A percentile compares a stretch with the other conserved stretches of the same genome.
phyloP scores from a whole-genome alignment of 1,140 invertebrate genomes.

The Oncopodura yosiiana region DNA sequence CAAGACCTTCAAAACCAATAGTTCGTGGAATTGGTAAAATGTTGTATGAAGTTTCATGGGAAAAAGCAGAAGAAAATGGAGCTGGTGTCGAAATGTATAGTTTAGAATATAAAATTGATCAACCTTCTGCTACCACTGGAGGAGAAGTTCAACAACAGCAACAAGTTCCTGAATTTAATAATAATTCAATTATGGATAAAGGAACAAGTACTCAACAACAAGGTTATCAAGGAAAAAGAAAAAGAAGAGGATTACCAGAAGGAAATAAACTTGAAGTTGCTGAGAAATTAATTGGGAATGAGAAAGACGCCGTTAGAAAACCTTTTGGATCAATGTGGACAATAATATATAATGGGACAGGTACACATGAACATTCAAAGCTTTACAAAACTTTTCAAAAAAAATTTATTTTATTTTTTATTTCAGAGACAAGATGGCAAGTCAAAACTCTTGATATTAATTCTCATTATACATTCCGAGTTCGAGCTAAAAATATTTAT shows the following conservation, averaged over 20 bases:
- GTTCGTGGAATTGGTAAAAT: conserved; percentile 51
- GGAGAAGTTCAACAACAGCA: not conserved
- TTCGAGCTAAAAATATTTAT: conserved; percentile 64
- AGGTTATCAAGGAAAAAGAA: too few species aligned
- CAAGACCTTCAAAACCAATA: conserved; percentile 53
- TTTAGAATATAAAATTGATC: conserved; percentile 44
- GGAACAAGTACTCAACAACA: too few species aligned
- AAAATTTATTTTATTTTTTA: conserved; percentile 4
- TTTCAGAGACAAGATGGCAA: conserved; percentile 63
- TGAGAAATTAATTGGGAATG: conserved; percentile 24
- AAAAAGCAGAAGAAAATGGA: conserved; percentile 55
- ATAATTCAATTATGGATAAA: not conserved
- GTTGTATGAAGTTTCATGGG: conserved; percentile 63
- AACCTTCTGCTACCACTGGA: too few species aligned
- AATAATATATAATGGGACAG: conserved; percentile 68
- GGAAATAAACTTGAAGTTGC: conserved; percentile 21
- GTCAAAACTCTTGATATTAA: conserved; percentile 52
- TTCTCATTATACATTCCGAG: conserved; percentile 58
- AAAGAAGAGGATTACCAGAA: conserved; percentile 14
- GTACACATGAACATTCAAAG: conserved; percentile 38
- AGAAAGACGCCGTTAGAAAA: conserved; percentile 24
- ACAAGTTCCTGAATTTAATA: not conserved
- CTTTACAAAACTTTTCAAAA: not conserved
- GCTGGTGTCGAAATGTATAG: conserved; percentile 50
- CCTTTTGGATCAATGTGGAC: conserved; percentile 46